Percentiles rank a stretch among this genome's conserved stretches.
These are phyloP conservation scores for Rhincodon typus DNA, from an alignment of 2,797 vertebrate genomes.

Conservation along the genomic window DNA sequence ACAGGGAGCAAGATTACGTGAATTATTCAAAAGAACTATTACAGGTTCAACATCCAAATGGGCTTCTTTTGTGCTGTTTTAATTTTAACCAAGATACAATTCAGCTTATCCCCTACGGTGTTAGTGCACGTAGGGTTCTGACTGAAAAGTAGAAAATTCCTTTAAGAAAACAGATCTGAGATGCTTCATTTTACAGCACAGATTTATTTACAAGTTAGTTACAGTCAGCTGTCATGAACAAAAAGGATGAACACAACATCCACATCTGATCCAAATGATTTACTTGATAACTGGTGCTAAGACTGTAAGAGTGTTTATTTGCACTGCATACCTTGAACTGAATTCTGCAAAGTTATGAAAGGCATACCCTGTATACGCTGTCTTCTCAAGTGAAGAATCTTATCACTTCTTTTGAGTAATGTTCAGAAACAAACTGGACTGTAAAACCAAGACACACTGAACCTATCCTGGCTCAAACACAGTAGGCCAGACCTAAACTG, in stretches of 20 bases:
- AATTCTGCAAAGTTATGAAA: slow-evolving; percentile 18
- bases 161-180: slow-evolving; percentile 8
- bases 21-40: neutral
- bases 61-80: neutral
- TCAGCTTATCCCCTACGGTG: neutral
- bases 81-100: neutral
- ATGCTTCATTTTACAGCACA: slow-evolving; percentile 27
- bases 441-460: slow-evolving; percentile 1
- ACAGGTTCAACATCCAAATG: neutral
- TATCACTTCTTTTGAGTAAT: neutral
- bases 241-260: slow-evolving; percentile 31
- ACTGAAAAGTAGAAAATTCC: neutral
- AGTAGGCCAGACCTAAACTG: neutral
- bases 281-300: slow-evolving; percentile 18
- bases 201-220: slow-evolving; percentile 37
- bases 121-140: neutral
- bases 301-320: neutral
- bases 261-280: neutral
- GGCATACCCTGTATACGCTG: neutral
- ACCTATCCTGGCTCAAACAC: neutral
- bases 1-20: neutral
- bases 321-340: slow-evolving; percentile 28
- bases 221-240: slow-evolving; percentile 35
- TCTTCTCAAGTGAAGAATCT: slow-evolving; percentile 5
- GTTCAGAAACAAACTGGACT: neutral